phyloP scores from a whole-genome alignment of 2,888 invertebrate species.

The Actias luna region DNA sequence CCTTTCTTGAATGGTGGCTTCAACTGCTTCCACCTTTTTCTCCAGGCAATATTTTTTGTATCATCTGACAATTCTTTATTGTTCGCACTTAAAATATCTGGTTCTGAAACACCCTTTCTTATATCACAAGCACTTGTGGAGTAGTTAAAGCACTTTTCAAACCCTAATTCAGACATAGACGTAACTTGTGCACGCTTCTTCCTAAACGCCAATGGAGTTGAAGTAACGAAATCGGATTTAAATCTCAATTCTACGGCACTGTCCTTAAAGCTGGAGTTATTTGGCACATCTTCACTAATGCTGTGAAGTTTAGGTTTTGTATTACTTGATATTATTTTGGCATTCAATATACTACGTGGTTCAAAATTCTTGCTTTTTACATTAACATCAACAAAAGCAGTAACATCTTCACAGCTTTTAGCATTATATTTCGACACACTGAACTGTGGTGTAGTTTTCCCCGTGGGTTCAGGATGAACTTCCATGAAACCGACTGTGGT shows the following conservation, averaged over 20 bases:
- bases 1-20: conserved; percentile 67
- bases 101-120: conserved; percentile 67
- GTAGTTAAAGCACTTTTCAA: conserved; percentile 62
- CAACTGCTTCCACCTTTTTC: conserved; percentile 65
- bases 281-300: conserved; percentile 57
- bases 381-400: conserved; percentile 64
- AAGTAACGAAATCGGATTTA: conserved; percentile 57
- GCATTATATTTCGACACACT: conserved; percentile 64
- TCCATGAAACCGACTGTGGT: conserved; percentile 61
- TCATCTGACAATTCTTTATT: conserved; percentile 46
- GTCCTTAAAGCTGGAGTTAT: conserved; percentile 51
- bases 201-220: conserved; percentile 66
- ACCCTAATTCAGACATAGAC: conserved; percentile 56
- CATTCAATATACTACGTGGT: conserved; percentile 69
- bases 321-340: conserved; percentile 45
- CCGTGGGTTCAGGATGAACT: conserved; percentile 49
- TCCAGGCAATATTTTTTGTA: conserved; percentile 56
- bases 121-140: conserved; percentile 53
- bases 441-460: conserved; percentile 42
- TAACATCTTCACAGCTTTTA: conserved; percentile 71
- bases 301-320: conserved; percentile 54
- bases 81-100: conserved; percentile 61
- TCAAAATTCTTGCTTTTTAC: conserved; percentile 67
- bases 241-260: conserved; percentile 59
- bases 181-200: conserved; percentile 60